A percentile compares a stretch with the other conserved stretches of the same genome.
Conservation (phyloP, 2,797 vertebrate species). For the Anas georgica region DNA sequence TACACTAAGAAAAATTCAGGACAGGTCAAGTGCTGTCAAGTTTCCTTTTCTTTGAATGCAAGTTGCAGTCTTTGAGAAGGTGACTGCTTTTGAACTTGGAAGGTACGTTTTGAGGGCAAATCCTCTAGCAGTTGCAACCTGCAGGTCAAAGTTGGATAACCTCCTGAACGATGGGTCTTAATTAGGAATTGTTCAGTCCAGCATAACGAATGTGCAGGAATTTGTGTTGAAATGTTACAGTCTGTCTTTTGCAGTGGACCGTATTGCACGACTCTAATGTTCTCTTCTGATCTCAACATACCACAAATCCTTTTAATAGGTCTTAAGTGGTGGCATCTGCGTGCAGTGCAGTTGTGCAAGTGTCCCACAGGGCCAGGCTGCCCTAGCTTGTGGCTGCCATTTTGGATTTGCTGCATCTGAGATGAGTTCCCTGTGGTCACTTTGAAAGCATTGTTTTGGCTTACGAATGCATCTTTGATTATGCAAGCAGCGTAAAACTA, state of each 20-base stretch:
- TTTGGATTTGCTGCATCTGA: neutral
- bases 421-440: neutral
- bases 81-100: neutral
- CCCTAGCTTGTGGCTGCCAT: neutral
- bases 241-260: neutral
- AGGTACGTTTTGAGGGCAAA: neutral
- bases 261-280: rapidly evolving
- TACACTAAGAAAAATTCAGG: neutral
- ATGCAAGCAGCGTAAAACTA: neutral
- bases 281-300: neutral
- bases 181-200: neutral
- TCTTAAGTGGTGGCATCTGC: neutral
- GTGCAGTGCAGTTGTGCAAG: neutral
- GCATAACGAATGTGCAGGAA: neutral
- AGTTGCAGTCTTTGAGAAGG: neutral
- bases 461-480: neutral
- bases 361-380: neutral
- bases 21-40: neutral
- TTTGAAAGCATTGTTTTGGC: neutral
- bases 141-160: neutral
- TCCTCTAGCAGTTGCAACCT: neutral
- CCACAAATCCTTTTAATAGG: neutral
- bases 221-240: neutral
- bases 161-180: neutral
- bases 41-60: neutral